A percentile compares a stretch with the other conserved stretches of the same genome.
Evolutionary conservation across 37 sponge, comb jelly and placozoan genomes (phyloP).

Genomic region (Ianthella basta): DNA sequence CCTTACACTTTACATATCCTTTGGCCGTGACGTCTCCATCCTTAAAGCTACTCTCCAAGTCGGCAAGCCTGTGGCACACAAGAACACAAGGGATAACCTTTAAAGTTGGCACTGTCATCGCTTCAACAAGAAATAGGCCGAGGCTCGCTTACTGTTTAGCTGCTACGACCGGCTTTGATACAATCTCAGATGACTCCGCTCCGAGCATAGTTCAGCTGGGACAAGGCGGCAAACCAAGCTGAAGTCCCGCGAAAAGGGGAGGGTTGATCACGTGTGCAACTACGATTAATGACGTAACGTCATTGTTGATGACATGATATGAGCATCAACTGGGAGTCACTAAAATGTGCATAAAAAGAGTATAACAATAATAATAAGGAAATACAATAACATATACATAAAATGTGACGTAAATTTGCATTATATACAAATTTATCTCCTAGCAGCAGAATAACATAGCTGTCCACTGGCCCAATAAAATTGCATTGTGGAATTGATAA

Average conservation of each 20-base stretch:
- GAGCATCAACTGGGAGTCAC: no score
- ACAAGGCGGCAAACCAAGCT: no score
- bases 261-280: no score
- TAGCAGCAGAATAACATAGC: not conserved
- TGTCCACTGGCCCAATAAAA: not conserved
- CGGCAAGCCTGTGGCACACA: not conserved
- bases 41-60: not conserved
- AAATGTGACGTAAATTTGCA: conserved; percentile 1
- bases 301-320: no score
- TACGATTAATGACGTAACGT: no score
- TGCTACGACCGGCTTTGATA: not conserved
- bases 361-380: no score
- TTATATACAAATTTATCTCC: not conserved
- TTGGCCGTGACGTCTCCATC: conserved; percentile 18
- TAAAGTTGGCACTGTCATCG: not conserved
- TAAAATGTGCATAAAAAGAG: no score
- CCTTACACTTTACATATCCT: not conserved
- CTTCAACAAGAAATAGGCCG: not conserved
- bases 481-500: not conserved
- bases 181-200: not conserved
- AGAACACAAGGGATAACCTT: not conserved
- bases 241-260: no score
- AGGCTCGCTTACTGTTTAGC: not conserved
- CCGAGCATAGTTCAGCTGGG: not conserved
- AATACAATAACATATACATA: not conserved